These are phyloP conservation scores for Pollenia griseotomentosa DNA, from an alignment of 2,888 invertebrate genomes.

Conservation along the genomic window DNA sequence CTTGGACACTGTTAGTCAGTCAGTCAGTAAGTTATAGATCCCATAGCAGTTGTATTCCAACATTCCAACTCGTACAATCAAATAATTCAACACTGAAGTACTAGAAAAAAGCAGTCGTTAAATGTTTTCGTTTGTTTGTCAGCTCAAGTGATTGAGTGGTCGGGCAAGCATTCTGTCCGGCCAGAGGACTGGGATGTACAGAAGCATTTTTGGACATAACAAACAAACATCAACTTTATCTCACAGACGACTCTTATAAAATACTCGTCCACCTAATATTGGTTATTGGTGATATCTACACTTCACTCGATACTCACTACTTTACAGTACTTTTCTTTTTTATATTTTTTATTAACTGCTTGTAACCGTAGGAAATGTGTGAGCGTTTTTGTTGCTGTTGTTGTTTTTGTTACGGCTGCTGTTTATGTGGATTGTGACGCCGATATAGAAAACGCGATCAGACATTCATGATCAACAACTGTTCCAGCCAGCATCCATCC, in stretches of 20 bases:
- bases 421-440: constrained; percentile 71
- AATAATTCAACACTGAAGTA: constrained; percentile 21
- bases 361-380: constrained; percentile 70
- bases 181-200: constrained; percentile 47
- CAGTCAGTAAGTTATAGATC: constrained; percentile 16
- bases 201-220: constrained; percentile 65
- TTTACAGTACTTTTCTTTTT: not conserved
- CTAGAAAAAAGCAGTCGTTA: constrained; percentile 59
- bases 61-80: constrained; percentile 39
- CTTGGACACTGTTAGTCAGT: constrained; percentile 30
- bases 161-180: constrained; percentile 31
- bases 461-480: constrained; percentile 71
- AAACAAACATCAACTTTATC: constrained; percentile 57
- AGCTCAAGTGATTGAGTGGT: constrained; percentile 68
- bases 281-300: constrained; percentile 55
- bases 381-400: constrained; percentile 63
- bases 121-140: constrained; percentile 70
- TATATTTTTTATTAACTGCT: constrained; percentile 53
- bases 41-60: constrained; percentile 1
- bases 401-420: constrained; percentile 65
- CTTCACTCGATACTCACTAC: constrained; percentile 8
- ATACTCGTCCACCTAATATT: constrained; percentile 53
- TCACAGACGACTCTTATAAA: constrained; percentile 26
- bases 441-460: constrained; percentile 73
- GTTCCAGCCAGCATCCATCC: constrained; percentile 41